Evolutionary conservation across 2,113 vertebrate species (phyloP).

Genomic region (Sinocyclocheilus rhinocerous): DNA sequence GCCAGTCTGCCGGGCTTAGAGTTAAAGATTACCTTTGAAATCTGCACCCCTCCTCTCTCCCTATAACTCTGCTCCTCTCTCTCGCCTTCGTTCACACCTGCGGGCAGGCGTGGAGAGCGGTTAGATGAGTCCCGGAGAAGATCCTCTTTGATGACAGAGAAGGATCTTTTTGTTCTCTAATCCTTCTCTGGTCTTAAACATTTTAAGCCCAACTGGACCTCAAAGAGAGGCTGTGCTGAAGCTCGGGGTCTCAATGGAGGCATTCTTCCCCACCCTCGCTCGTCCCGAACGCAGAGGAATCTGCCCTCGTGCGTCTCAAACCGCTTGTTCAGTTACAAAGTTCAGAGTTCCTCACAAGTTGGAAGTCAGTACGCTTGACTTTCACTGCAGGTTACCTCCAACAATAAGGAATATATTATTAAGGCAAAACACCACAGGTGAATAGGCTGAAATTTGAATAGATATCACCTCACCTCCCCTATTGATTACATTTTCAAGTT

Average conservation of each 20-base stretch:
- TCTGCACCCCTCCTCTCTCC: conserved; percentile 71
- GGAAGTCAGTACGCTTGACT: conserved; percentile 5
- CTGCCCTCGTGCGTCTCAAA: not conserved
- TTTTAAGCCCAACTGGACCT: conserved; percentile 89
- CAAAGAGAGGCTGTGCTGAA: conserved; percentile 78
- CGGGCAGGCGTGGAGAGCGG: conserved; percentile 71
- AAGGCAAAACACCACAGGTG: too few species aligned
- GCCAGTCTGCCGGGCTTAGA: conserved; percentile 77
- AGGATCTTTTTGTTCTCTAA: conserved; percentile 89
- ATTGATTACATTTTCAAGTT: not conserved
- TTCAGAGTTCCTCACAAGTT: conserved; percentile 45
- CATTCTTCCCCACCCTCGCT: conserved; percentile 60
- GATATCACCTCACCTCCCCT: not conserved
- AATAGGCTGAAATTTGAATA: too few species aligned
- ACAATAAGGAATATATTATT: too few species aligned
- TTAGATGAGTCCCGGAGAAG: conserved; percentile 75
- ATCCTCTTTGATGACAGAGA: conserved; percentile 88
- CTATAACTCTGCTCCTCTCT: conserved; percentile 56
- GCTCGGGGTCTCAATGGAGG: conserved; percentile 64
- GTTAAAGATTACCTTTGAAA: conserved; percentile 96
- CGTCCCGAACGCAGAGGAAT: conserved; percentile 50
- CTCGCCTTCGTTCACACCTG: conserved; percentile 68
- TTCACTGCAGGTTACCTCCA: not conserved
- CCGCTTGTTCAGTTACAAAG: conserved; percentile 13
- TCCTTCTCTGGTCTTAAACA: conserved; percentile 78